phyloP scores from a whole-genome alignment of 1,140 invertebrate genomes.

The Oryzaephilus surinamensis region DNA sequence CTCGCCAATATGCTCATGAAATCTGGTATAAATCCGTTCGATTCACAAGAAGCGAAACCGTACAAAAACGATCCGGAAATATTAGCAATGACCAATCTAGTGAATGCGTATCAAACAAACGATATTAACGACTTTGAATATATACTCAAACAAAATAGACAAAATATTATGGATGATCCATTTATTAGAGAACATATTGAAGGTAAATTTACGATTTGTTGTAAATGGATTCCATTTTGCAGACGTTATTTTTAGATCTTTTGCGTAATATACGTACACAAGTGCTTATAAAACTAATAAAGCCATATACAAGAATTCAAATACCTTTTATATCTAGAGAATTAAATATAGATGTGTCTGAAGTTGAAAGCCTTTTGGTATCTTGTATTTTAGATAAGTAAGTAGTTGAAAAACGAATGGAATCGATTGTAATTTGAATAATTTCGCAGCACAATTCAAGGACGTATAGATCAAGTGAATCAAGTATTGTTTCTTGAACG shows the following conservation, averaged over 20 bases:
- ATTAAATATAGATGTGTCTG: slow-evolving; percentile 89
- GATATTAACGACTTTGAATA: slow-evolving; percentile 98
- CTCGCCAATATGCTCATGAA: slow-evolving; percentile 98
- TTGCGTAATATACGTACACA: slow-evolving; percentile 95
- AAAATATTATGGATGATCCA: slow-evolving; percentile 98
- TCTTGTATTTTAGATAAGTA: slow-evolving; percentile 96
- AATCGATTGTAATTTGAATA: background rate
- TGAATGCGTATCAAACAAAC: slow-evolving; percentile 97
- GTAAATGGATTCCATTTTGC: no score
- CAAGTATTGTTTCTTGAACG: slow-evolving; percentile 85
- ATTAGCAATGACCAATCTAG: slow-evolving; percentile 97
- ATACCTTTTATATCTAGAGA: slow-evolving; percentile 98
- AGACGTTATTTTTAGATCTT: slow-evolving; percentile 57
- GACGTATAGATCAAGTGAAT: slow-evolving; percentile 94
- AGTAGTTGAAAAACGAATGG: slow-evolving; percentile 27
- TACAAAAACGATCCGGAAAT: slow-evolving; percentile 99
- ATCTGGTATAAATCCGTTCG: slow-evolving; percentile 99
- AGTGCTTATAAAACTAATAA: slow-evolving; percentile 95
- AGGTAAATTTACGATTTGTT: slow-evolving; percentile 44
- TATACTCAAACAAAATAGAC: slow-evolving; percentile 89
- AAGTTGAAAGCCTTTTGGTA: slow-evolving; percentile 96
- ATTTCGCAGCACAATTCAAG: slow-evolving; percentile 69
- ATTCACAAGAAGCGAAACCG: slow-evolving; percentile 99
- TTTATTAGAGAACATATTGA: slow-evolving; percentile 99
- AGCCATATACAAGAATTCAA: slow-evolving; percentile 95